Conservation (phyloP, 2,888 invertebrate species). For the Trimorus sp. region DNA sequence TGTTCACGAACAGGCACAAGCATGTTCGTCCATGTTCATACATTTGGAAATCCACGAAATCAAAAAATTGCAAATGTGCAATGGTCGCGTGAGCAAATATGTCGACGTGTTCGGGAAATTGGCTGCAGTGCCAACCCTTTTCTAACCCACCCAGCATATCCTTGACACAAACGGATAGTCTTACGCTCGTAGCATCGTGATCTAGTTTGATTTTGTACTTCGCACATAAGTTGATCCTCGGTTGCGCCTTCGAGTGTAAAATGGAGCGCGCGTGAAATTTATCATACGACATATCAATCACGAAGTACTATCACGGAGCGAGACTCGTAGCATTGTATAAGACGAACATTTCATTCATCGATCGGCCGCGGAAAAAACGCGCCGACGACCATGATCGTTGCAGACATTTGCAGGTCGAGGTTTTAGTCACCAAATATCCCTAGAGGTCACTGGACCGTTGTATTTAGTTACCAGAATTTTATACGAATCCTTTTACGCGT, state of each 20-base stretch:
- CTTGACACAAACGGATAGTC: neutral
- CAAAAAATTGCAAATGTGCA: too few relatives aligned
- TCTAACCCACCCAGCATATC: constrained; percentile 5
- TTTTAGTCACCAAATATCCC: neutral
- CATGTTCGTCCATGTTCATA: neutral
- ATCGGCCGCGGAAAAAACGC: constrained; percentile 5
- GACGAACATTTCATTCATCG: constrained; percentile 10
- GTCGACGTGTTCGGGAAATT: neutral
- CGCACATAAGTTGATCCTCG: constrained; percentile 10
- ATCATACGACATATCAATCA: constrained; percentile 53
- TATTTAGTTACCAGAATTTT: constrained; percentile 18
- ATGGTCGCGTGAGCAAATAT: too few relatives aligned
- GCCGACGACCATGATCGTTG: constrained; percentile 5
- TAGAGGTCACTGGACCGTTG: constrained; percentile 14
- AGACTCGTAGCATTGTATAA: constrained; percentile 34
- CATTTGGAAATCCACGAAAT: neutral
- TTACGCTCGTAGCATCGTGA: neutral
- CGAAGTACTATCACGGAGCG: constrained; percentile 47
- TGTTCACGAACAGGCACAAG: constrained; percentile 9
- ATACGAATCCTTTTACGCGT: constrained; percentile 11
- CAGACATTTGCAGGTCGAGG: neutral
- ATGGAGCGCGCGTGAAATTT: constrained; percentile 33
- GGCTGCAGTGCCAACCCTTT: neutral
- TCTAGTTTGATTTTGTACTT: constrained; percentile 26
- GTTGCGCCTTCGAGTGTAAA: constrained; percentile 31